These are phyloP conservation scores for Henricia sp. DNA, from an alignment of 53 echinoderm and acorn worm genomes.

Conservation along the genomic window DNA sequence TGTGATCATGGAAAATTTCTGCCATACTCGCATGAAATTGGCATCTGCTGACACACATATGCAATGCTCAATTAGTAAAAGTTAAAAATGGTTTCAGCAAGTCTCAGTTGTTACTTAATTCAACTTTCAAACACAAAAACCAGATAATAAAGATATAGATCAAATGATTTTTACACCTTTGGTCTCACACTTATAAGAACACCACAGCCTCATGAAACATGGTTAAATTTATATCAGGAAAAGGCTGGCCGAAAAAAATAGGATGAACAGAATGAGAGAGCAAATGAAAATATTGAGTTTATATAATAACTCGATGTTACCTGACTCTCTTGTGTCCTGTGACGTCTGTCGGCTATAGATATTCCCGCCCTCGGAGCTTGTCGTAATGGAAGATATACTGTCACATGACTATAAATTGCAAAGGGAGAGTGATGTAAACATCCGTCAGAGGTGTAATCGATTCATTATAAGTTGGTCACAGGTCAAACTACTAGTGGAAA, in stretches of 20 bases:
- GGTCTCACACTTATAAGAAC: too few species aligned
- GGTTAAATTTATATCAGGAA: too few species aligned
- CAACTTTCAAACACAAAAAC: too few species aligned
- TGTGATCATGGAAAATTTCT: too few species aligned
- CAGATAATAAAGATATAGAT: too few species aligned
- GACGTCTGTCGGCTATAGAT: slow-evolving; percentile 58
- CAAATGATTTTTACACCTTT: too few species aligned
- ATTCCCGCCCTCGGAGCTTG: slow-evolving; percentile 71
- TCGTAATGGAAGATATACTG: slow-evolving; percentile 78
- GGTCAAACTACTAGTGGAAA: neutral
- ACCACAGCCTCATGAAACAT: too few species aligned
- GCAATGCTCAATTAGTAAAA: neutral
- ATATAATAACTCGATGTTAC: slow-evolving; percentile 4
- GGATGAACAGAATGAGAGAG: too few species aligned
- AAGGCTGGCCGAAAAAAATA: too few species aligned
- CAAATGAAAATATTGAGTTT: neutral
- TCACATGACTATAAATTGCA: slow-evolving; percentile 78
- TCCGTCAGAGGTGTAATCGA: neutral
- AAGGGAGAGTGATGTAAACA: neutral
- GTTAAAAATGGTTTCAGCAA: too few species aligned
- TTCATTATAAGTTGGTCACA: neutral
- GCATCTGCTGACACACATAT: neutral
- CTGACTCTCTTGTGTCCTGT: slow-evolving; percentile 65
- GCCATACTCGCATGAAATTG: too few species aligned
- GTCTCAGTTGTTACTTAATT: too few species aligned